Evolutionary conservation across 1,140 invertebrate species (phyloP).

Genomic region (Zaprionus tsacasi): DNA sequence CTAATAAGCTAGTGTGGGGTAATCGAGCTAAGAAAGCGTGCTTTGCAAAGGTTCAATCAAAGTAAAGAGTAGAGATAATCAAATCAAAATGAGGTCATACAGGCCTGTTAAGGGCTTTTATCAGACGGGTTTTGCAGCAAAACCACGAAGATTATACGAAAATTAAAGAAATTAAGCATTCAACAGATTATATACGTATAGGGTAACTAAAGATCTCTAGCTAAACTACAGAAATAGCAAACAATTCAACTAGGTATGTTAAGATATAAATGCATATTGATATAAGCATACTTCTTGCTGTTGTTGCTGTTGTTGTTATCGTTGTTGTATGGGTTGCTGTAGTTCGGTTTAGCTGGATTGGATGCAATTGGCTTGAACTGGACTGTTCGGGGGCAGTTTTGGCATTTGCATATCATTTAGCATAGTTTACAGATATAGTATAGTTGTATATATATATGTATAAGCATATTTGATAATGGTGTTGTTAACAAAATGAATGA

Average conservation of each 20-base stretch:
- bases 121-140: background rate
- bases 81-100: background rate
- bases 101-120: background rate
- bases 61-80: background rate
- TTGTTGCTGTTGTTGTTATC: constrained; percentile 20
- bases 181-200: constrained; percentile 1
- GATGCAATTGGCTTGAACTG: constrained; percentile 40
- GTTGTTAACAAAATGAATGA: constrained; percentile 46
- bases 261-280: constrained; percentile 5
- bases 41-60: background rate
- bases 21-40: background rate
- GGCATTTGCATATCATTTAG: constrained; percentile 43
- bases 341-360: constrained; percentile 30
- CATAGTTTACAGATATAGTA: constrained; percentile 19
- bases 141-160: constrained; percentile 1
- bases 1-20: background rate
- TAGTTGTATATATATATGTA: constrained; percentile 15
- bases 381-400: constrained; percentile 49
- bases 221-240: constrained; percentile 8
- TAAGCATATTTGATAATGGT: constrained; percentile 23
- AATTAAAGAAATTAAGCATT: background rate
- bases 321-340: constrained; percentile 24
- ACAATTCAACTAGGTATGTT: constrained; percentile 16
- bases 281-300: constrained; percentile 41
- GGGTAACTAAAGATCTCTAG: background rate